phyloP scores from a whole-genome alignment of 2,888 invertebrate species.

The Drosophila picticornis region DNA sequence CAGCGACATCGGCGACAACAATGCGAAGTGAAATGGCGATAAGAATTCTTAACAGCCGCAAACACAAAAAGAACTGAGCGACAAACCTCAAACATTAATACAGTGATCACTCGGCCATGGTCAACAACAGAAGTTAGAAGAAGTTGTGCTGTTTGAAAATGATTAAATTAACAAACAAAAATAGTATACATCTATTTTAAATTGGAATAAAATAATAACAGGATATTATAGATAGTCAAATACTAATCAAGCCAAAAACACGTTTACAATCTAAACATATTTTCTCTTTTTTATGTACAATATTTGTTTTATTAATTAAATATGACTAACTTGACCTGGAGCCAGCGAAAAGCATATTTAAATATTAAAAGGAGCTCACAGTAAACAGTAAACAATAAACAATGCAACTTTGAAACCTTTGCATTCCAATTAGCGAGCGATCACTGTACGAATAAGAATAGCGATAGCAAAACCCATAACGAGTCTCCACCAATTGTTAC shows the following conservation, averaged over 20 bases:
- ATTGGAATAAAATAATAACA: no score
- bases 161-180: not conserved
- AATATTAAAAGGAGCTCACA: not conserved
- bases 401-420: not conserved
- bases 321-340: not conserved
- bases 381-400: not conserved
- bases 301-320: not conserved
- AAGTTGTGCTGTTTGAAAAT: no score
- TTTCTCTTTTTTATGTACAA: not conserved
- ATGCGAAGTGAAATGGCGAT: slow-evolving; percentile 50
- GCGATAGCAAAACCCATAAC: not conserved
- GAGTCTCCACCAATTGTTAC: slow-evolving; percentile 25
- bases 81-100: slow-evolving; percentile 43
- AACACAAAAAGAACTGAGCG: slow-evolving; percentile 20
- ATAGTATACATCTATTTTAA: not conserved
- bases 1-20: slow-evolving; percentile 29
- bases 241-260: not conserved
- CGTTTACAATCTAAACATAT: not conserved
- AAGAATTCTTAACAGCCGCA: slow-evolving; percentile 47
- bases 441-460: slow-evolving; percentile 18
- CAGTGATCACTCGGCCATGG: slow-evolving; percentile 1
- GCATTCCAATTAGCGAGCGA: not conserved
- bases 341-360: not conserved
- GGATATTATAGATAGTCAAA: not conserved
- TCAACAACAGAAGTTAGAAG: not conserved